Evolutionary conservation across 2,888 invertebrate genomes (phyloP).

Genomic region (Tyria jacobaeae): DNA sequence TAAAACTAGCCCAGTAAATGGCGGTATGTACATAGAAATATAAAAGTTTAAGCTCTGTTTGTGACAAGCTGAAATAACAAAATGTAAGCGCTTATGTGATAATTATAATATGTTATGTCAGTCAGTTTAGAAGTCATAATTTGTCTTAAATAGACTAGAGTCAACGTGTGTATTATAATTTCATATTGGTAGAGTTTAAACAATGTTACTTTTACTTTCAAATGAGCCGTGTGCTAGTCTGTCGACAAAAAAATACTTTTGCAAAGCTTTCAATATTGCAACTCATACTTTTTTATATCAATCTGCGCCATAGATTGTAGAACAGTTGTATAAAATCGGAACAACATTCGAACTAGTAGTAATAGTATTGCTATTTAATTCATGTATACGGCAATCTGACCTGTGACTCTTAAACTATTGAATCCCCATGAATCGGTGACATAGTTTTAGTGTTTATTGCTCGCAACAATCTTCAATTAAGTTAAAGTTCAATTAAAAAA

Average conservation of each 20-base stretch:
- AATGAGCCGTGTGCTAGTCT: not conserved
- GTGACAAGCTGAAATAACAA: no score
- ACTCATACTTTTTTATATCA: not conserved
- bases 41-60: no score
- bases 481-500: no score
- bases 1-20: no score
- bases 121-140: no score
- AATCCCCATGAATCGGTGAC: slow-evolving; percentile 40
- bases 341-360: slow-evolving; percentile 44
- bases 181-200: not conserved
- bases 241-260: no score
- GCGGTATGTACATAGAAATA: no score
- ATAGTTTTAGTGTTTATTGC: slow-evolving; percentile 25
- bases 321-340: slow-evolving; percentile 54
- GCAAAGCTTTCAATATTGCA: not conserved
- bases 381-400: slow-evolving; percentile 61
- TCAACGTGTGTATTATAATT: not conserved
- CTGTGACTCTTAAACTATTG: slow-evolving; percentile 51
- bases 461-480: no score
- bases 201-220: not conserved
- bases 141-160: not conserved
- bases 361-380: slow-evolving; percentile 51
- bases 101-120: no score
- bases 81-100: no score
- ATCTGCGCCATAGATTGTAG: slow-evolving; percentile 29